Evolutionary conservation across 1,140 invertebrate species (phyloP).

Genomic region (Eupeodes corollae): DNA sequence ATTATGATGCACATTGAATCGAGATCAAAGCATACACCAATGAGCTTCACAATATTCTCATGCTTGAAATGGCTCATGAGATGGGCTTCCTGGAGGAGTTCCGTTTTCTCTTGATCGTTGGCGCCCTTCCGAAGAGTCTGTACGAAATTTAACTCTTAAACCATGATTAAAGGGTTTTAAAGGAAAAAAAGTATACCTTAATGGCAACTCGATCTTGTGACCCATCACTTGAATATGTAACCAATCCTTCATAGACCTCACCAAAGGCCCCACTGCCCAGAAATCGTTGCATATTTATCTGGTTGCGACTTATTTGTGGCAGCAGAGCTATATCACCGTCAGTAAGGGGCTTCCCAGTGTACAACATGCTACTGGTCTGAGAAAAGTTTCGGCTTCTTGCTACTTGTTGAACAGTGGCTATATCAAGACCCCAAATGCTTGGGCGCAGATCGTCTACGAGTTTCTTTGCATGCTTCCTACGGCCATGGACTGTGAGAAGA

Average conservation of each 20-base stretch:
- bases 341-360: constrained; percentile 46
- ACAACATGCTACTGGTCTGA: constrained; percentile 61
- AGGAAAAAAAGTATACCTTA: constrained; percentile 49
- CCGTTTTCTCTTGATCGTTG: constrained; percentile 77
- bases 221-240: constrained; percentile 49
- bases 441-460: constrained; percentile 28
- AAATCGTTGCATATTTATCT: constrained; percentile 75
- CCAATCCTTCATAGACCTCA: constrained; percentile 85
- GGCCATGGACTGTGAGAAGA: constrained; percentile 14
- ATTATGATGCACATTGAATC: constrained; percentile 88
- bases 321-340: constrained; percentile 58
- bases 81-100: constrained; percentile 93
- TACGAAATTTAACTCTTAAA: constrained; percentile 29
- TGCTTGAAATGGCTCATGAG: constrained; percentile 97
- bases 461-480: constrained; percentile 26
- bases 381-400: constrained; percentile 57
- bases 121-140: constrained; percentile 87
- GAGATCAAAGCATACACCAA: constrained; percentile 89
- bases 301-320: constrained; percentile 70
- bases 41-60: constrained; percentile 81
- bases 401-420: constrained; percentile 77
- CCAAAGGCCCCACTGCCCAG: constrained; percentile 94
- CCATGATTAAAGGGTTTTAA: too few species aligned
- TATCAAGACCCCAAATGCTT: constrained; percentile 57
- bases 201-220: constrained; percentile 64